Base-by-base conservation (phyloP, 1,140 invertebrate species). In the Telenomus remus region DNA sequence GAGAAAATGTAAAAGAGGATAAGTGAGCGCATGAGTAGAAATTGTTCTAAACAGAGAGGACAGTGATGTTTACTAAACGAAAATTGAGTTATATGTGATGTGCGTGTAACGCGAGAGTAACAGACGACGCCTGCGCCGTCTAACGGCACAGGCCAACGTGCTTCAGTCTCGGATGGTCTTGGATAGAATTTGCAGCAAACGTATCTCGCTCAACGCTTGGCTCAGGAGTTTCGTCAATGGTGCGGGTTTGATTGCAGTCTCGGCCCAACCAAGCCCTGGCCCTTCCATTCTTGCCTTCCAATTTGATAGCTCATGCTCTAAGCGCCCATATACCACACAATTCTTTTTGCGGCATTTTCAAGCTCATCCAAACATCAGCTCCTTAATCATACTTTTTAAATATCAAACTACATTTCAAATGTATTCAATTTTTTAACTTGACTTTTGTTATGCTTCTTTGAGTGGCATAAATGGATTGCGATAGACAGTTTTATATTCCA, bases 141-240 rank as follows among this genome's bases (percentile, higher is more conserved):
- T 78, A 78, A 78, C 76, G 76, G 76, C 70, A 78, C 61, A 66
- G 19, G 76, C 70, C 64, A 78, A 78, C 60, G 75, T 78, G 75
- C 69, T 72, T 76, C 65, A 73, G 76, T 78, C 60, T 70, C n/a
- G 59, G 15, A 59, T 47, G 69, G 76, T 78, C 60, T 70, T 14
- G 59, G 15, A 59, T 47, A 64, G 59, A 50, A 61, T 70, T 65
- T 49, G 59, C 69, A 37, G 64, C 56, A 54, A 69, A 65, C 64
- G 65, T 64, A 55, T 69, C 59, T 54, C 43, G 65, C 47, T 63
- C 60, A 61, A 57, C 34, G 55, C 50, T 70, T 16, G 39, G 47
- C 19, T 34, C 44, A 56, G 51, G 33, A 68, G 63, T 48, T 57
- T 60, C 47, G 49, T 50, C 60, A 55, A 14, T n/a, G 47, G 5